Evolutionary conservation across 2,888 invertebrate species (phyloP).

Genomic region (Drosophila helvetica): DNA sequence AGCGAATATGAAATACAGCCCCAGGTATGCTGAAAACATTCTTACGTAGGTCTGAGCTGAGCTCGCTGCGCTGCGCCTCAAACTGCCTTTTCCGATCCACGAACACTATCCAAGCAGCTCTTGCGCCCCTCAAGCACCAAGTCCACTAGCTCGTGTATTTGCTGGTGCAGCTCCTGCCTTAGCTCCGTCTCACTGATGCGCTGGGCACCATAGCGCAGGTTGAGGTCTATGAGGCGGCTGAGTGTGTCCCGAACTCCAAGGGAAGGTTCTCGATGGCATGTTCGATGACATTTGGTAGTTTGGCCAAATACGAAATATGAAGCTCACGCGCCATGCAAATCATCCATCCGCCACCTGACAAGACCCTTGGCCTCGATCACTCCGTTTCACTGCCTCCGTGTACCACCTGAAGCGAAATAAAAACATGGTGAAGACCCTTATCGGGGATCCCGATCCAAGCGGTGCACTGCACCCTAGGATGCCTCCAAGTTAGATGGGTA

Average conservation of each 20-base stretch:
- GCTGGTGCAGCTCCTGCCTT: constrained; percentile 86
- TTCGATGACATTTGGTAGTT: no score
- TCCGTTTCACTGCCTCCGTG: constrained; percentile 92
- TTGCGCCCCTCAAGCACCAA: constrained; percentile 89
- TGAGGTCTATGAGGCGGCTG: constrained; percentile 83
- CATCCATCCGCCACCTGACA: no score
- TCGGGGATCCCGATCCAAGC: constrained; percentile 81
- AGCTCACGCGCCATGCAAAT: no score
- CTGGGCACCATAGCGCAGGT: constrained; percentile 82
- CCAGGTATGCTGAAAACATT: constrained; percentile 27
- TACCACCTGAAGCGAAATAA: constrained; percentile 88
- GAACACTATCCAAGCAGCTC: constrained; percentile 88
- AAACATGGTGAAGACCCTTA: constrained; percentile 83
- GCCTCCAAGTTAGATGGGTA: constrained; percentile 77
- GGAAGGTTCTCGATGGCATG: constrained; percentile 91
- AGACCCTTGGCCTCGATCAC: no score
- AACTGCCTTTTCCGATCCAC: constrained; percentile 87
- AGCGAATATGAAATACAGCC: not conserved
- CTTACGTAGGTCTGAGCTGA: constrained; percentile 88
- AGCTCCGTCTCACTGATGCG: constrained; percentile 82
- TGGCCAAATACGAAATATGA: no score
- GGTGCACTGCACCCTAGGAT: constrained; percentile 70
- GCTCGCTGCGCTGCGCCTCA: constrained; percentile 87
- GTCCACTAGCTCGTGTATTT: constrained; percentile 89
- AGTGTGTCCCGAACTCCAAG: constrained; percentile 85